Evolutionary conservation across 2,888 invertebrate species (phyloP).

Genomic region (Allygus modestus): DNA sequence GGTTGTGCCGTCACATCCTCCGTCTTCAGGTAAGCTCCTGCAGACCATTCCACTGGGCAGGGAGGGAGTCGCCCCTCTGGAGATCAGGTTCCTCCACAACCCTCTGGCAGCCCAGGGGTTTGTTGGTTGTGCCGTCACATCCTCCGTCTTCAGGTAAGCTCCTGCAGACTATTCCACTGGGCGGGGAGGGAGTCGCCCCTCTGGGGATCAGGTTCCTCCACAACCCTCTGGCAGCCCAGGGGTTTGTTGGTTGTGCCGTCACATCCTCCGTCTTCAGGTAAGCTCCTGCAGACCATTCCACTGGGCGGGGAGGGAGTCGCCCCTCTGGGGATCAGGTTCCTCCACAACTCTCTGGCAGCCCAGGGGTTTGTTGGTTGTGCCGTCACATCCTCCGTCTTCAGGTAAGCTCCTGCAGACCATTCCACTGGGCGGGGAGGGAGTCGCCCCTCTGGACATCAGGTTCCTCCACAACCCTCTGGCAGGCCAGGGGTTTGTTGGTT

Average conservation of each 20-base stretch:
- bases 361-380: constrained; percentile 96
- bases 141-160: constrained; percentile 89
- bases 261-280: constrained; percentile 89
- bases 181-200: constrained; percentile 90
- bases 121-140: constrained; percentile 92
- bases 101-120: constrained; percentile 91
- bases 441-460: constrained; percentile 93
- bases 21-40: constrained; percentile 86
- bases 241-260: constrained; percentile 94
- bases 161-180: constrained; percentile 91
- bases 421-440: constrained; percentile 91
- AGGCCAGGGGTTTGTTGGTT: constrained; percentile 93
- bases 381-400: constrained; percentile 87
- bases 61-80: constrained; percentile 93
- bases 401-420: no score
- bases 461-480: constrained; percentile 95
- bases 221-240: constrained; percentile 90
- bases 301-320: constrained; percentile 91
- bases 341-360: constrained; percentile 91
- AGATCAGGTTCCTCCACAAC: constrained; percentile 95
- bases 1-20: constrained; percentile 91
- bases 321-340: constrained; percentile 95
- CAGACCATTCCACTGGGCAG: constrained; percentile 92
- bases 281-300: constrained; percentile 89
- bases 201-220: constrained; percentile 96